A percentile compares a stretch with the other conserved stretches of the same genome.
Evolutionary conservation across 2,888 invertebrate genomes (phyloP).

Genomic region (Metalampra italica): DNA sequence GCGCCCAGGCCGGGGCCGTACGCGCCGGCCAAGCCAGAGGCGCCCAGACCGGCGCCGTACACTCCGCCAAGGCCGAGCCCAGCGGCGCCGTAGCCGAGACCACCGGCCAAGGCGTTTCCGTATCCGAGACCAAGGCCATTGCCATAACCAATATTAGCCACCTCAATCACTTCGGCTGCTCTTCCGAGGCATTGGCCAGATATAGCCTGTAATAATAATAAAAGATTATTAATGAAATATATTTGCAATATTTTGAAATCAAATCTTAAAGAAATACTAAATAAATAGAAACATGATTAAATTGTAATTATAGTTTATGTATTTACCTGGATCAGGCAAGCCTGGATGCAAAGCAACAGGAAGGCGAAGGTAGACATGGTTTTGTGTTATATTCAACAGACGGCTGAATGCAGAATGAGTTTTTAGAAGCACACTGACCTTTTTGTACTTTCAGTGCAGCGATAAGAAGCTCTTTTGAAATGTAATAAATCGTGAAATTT

Average conservation of each 20-base stretch:
- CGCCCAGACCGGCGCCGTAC: conserved; percentile 13
- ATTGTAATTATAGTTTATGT: no score
- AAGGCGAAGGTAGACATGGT: conserved; percentile 35
- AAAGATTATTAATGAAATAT: no score
- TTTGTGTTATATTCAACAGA: background rate
- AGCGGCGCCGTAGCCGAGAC: background rate
- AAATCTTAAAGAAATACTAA: no score
- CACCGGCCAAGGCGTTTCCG: conserved; percentile 6
- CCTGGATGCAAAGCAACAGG: conserved; percentile 29
- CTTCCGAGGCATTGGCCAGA: no score
- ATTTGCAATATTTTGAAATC: no score
- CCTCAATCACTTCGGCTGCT: no score
- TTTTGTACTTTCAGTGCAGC: background rate
- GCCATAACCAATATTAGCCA: background rate
- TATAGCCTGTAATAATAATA: no score
- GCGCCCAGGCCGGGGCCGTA: conserved; percentile 13
- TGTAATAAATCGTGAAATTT: no score
- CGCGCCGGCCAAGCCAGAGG: conserved; percentile 12
- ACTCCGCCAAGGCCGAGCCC: conserved; percentile 4
- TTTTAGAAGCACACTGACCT: conserved; percentile 8
- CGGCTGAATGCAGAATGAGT: conserved; percentile 17
- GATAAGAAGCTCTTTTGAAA: no score
- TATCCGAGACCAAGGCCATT: conserved; percentile 4
- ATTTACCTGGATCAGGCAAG: conserved; percentile 35
- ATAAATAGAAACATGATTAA: no score